Base-by-base conservation (phyloP, 2,797 vertebrate genomes). In the Aeoliscus strigatus region DNA sequence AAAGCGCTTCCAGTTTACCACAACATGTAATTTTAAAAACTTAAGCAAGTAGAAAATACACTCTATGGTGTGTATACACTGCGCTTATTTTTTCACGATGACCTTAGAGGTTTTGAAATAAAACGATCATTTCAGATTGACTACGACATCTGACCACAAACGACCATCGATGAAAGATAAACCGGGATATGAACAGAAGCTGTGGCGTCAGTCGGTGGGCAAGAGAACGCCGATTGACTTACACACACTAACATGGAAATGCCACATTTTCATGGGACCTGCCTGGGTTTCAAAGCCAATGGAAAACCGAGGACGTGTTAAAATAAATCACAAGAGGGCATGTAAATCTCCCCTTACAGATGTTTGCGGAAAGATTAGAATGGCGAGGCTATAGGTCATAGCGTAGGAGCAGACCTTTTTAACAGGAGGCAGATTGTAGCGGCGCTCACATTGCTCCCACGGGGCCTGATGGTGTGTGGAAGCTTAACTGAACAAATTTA, bases 401-500 rank as follows among this genome's bases (percentile, higher is more conserved):
- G 57, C 45, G 75, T 82, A 74, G 63, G 59, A 70, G 74, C 69
- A 82, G 80, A 76, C 66, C 70, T 77, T 87, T n/a, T 88, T 90
- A 91, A 92, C 84, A 64, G 86, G 87, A 93, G 87, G 86, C 70
- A 69, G 81, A 80, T 87, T 92, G 90, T 90, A 89, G 88, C 87
- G 55, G 82, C 81, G 78, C 82, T 51, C 71, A 43, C 76, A 85
- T 71, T 55, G 78, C 80, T 87, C 91, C 90, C 89, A 4, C 25
- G 86, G 88, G 91, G 79, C 51, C 71, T 36, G 60, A 32, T 7
- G 41, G 28, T 44, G 89, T 80, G 80, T 87, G 83, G 88, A 91
- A 91, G 91, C 89, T 78, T 53, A 68, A 77, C 75, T 85, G 86
- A 88, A 85, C 89, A 87, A 91, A 74, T 66, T 86, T 91, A 91